A percentile compares a stretch with the other conserved stretches of the same genome.
Evolutionary conservation across 2,113 vertebrate species (phyloP).

Genomic region (Trinectes maculatus): DNA sequence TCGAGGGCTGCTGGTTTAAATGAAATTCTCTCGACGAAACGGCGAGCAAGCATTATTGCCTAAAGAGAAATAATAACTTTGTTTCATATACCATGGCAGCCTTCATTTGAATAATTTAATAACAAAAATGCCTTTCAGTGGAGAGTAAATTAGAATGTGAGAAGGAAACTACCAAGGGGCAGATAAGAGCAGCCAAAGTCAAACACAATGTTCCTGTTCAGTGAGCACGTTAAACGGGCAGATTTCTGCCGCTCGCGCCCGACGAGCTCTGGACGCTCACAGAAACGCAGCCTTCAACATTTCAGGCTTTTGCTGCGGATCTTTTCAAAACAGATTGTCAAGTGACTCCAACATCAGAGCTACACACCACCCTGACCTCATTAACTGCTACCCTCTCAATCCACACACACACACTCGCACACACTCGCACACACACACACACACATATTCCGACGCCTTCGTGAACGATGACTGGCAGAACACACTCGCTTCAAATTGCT

Average conservation of each 20-base stretch:
- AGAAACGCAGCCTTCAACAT: constrained; percentile 52
- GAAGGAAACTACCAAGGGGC: constrained; percentile 69
- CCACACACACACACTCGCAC: constrained; percentile 14
- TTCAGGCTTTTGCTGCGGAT: constrained; percentile 56
- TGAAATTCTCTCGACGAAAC: constrained; percentile 33
- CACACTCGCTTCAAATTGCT: constrained; percentile 49
- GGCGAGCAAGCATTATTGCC: constrained; percentile 23
- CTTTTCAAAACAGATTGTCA: constrained; percentile 64
- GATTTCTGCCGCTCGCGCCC: constrained; percentile 67
- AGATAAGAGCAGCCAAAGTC: constrained; percentile 79
- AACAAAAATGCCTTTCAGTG: constrained; percentile 68
- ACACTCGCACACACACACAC: constrained; percentile 21
- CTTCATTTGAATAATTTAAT: constrained; percentile 75
- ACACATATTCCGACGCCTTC: constrained; percentile 53
- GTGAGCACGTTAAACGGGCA: constrained; percentile 77
- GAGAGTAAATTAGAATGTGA: constrained; percentile 72
- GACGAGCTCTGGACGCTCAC: constrained; percentile 66
- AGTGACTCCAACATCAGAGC: constrained; percentile 64
- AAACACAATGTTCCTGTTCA: constrained; percentile 81
- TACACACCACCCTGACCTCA: constrained; percentile 59
- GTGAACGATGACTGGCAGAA: constrained; percentile 48
- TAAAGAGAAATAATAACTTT: constrained; percentile 51
- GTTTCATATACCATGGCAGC: constrained; percentile 48
- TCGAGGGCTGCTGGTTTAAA: constrained; percentile 37
- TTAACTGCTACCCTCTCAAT: constrained; percentile 32